A percentile compares a stretch with the other conserved stretches of the same genome.
Evolutionary conservation across 64 coral and sea anemone genomes (phyloP).

Genomic region (Orbicella faveolata): DNA sequence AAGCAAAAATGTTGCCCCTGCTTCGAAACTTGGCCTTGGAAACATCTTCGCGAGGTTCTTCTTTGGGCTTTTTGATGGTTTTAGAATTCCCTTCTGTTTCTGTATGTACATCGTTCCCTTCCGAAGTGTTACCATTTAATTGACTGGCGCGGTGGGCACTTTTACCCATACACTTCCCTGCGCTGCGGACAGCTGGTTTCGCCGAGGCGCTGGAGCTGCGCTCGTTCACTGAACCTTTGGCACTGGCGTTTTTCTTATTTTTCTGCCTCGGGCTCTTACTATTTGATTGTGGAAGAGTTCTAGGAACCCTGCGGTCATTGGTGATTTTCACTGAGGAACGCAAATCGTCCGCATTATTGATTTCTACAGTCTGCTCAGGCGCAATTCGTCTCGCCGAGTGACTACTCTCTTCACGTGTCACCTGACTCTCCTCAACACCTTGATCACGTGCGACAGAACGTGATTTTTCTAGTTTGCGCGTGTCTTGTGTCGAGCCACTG

Average conservation of each 20-base stretch:
- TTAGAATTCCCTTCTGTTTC: not conserved
- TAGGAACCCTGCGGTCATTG: not conserved
- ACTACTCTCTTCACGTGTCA: not conserved
- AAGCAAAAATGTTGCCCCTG: slow-evolving; percentile 19
- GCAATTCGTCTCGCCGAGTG: no score
- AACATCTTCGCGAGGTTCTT: not conserved
- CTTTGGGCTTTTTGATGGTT: not conserved
- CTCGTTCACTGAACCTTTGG: not conserved
- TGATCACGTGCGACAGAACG: not conserved
- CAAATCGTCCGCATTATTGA: not conserved
- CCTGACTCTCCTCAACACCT: not conserved
- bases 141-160: not conserved
- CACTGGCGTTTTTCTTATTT: not conserved
- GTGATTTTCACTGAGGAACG: not conserved
- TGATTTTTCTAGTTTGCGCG: not conserved
- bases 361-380: not conserved
- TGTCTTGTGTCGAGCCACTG: not conserved
- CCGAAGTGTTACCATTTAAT: not conserved
- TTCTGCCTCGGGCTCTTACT: not conserved
- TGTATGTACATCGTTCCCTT: not conserved
- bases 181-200: no score
- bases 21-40: slow-evolving; percentile 27
- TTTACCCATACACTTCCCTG: not conserved
- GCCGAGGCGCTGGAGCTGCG: not conserved
- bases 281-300: not conserved